Percentiles rank a stretch among this genome's conserved stretches.
phyloP scores from a whole-genome alignment of 2,797 vertebrate genomes.

The Limnodromus scolopaceus region DNA sequence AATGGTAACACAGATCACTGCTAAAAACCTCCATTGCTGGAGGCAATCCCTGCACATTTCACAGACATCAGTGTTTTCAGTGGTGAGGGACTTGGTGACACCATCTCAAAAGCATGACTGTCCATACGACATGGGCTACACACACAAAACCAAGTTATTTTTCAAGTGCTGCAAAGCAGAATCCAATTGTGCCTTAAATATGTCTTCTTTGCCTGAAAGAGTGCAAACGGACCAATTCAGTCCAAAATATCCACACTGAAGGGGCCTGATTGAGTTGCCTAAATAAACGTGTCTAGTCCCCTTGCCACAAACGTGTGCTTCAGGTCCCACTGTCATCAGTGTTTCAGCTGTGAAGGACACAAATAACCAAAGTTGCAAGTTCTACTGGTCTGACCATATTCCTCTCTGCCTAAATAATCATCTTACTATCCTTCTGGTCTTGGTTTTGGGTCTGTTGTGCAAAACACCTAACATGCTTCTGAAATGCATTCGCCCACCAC shows the following conservation, averaged over 20 bases:
- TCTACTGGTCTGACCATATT: not conserved
- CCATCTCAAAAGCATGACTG: not conserved
- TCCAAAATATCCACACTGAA: not conserved
- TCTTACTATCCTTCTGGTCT: not conserved
- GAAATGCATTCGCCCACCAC: not conserved
- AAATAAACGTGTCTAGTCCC: not conserved
- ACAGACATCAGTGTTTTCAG: not conserved
- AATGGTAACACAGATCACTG: not conserved
- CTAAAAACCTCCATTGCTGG: not conserved
- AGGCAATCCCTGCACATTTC: not conserved
- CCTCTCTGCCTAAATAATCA: not conserved
- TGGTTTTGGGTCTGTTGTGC: not conserved
- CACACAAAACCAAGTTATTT: not conserved
- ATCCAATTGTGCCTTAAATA: not conserved
- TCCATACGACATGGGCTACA: fast-evolving
- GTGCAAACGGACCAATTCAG: not conserved
- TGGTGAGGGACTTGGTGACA: not conserved
- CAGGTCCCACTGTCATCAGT: not conserved
- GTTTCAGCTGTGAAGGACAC: not conserved
- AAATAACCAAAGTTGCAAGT: not conserved
- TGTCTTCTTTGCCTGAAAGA: not conserved
- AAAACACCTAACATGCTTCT: not conserved
- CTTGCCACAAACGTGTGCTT: not conserved
- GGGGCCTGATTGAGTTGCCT: not conserved
- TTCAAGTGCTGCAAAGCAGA: not conserved